Conservation (phyloP, 2,888 invertebrate genomes). For the Euspilapteryx auroguttella region DNA sequence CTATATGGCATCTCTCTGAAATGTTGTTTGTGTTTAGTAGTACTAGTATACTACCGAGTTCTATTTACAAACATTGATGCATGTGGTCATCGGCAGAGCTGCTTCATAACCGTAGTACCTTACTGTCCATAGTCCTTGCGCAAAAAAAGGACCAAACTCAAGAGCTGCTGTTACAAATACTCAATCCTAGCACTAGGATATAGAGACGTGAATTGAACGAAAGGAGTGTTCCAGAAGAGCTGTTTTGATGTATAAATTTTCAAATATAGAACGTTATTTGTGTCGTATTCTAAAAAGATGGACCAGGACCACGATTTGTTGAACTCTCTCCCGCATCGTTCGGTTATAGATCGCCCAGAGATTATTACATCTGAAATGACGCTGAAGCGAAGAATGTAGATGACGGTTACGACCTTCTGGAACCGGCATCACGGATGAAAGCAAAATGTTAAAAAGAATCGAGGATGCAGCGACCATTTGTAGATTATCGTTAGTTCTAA, state of each 20-base stretch:
- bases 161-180: constrained; percentile 12
- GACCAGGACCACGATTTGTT: constrained; percentile 57
- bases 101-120: constrained; percentile 52
- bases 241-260: constrained; percentile 54
- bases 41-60: constrained; percentile 37
- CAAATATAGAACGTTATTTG: constrained; percentile 62
- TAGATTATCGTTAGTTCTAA: constrained; percentile 16
- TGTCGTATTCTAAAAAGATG: constrained; percentile 62
- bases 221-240: too few relatives aligned
- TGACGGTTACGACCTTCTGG: constrained; percentile 25
- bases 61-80: constrained; percentile 61
- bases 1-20: background rate
- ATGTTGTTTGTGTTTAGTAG: constrained; percentile 14
- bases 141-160: constrained; percentile 23
- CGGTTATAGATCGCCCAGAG: constrained; percentile 58
- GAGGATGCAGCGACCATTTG: constrained; percentile 30
- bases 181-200: too few relatives aligned
- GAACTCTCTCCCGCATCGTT: constrained; percentile 60
- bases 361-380: background rate
- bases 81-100: constrained; percentile 59
- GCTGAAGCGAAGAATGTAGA: constrained; percentile 17
- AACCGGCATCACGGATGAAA: constrained; percentile 9
- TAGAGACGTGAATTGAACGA: too few relatives aligned
- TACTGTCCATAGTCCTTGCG: constrained; percentile 36
- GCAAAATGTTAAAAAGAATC: constrained; percentile 20